phyloP scores from a whole-genome alignment of 2,113 vertebrate genomes.

The Dolichallabes microphthalmus region DNA sequence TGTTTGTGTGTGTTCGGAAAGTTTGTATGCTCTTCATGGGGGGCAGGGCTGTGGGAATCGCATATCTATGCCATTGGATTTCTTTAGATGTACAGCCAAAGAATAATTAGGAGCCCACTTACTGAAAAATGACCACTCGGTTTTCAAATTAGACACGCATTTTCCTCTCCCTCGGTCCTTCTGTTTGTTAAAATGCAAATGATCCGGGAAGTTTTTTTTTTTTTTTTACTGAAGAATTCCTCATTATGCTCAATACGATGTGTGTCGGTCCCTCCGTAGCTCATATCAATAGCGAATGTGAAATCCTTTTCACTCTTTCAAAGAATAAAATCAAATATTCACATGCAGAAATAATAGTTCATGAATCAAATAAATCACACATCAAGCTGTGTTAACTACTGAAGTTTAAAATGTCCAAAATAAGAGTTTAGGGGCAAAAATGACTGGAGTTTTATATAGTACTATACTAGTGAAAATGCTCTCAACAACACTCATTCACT shows the following conservation, averaged over 20 bases:
- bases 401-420: neutral
- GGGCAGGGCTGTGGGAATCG: slow-evolving; percentile 73
- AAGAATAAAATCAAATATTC: neutral
- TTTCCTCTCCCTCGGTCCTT: slow-evolving; percentile 12
- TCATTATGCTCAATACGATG: neutral
- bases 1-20: slow-evolving; percentile 37
- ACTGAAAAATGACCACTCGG: slow-evolving; percentile 67
- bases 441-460: neutral
- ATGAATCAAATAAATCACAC: neutral
- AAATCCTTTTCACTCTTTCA: neutral
- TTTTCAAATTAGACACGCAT: slow-evolving; percentile 62
- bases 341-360: neutral
- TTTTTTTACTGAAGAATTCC: neutral
- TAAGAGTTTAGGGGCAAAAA: neutral
- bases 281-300: neutral
- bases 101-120: slow-evolving; percentile 73
- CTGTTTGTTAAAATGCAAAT: slow-evolving; percentile 44
- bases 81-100: slow-evolving; percentile 70
- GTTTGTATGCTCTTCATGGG: slow-evolving; percentile 60
- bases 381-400: neutral
- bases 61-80: slow-evolving; percentile 74
- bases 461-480: neutral
- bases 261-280: neutral
- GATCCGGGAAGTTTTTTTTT: neutral
- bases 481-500: no score